phyloP scores from a whole-genome alignment of 2,797 vertebrate species.

The Manis javanica region DNA sequence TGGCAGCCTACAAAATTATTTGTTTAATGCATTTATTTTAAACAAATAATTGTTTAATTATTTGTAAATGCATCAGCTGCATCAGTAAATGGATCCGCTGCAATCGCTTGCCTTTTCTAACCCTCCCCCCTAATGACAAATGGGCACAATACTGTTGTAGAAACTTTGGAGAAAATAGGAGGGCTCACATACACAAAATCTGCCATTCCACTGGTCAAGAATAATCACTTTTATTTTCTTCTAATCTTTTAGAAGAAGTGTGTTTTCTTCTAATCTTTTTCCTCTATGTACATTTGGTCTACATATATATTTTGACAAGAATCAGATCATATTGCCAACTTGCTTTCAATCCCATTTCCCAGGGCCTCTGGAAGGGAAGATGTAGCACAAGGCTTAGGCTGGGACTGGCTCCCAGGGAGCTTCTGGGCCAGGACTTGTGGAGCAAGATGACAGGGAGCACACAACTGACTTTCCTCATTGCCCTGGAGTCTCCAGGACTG shows the following conservation, averaged over 20 bases:
- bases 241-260: no score
- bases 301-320: neutral
- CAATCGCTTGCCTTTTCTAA: neutral
- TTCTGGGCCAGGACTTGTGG: neutral
- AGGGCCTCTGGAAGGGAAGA: neutral
- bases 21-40: neutral
- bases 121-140: neutral
- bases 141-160: neutral
- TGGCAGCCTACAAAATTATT: neutral
- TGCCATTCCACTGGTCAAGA: neutral
- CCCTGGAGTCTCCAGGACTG: neutral
- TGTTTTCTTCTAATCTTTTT: neutral
- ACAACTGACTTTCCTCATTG: neutral
- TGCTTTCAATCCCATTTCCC: neutral
- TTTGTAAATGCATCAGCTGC: neutral
- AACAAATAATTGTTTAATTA: neutral
- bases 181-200: neutral
- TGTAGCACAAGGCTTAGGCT: neutral
- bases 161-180: neutral
- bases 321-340: neutral
- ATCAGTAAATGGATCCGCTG: neutral
- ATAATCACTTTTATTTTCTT: neutral
- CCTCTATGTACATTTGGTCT: neutral
- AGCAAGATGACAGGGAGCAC: neutral
- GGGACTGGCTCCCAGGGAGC: neutral